Conservation (phyloP, 2,113 vertebrate genomes). For the Lamprologus speciosus region DNA sequence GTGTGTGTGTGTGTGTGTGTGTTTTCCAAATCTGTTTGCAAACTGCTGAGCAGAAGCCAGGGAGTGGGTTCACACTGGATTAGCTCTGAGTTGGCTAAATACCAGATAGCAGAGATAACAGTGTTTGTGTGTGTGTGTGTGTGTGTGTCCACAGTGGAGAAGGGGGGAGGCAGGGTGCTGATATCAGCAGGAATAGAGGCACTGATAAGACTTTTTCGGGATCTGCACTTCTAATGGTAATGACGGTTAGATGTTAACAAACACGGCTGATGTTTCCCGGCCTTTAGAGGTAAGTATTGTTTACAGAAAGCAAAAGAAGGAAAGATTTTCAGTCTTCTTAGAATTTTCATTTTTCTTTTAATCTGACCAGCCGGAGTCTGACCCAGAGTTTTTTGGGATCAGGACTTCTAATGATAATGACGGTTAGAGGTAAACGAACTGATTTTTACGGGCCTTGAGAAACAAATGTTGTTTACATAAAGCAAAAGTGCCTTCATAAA, state of each 20-base stretch:
- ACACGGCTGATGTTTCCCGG: not conserved
- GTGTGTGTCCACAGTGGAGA: not conserved
- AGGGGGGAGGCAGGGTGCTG: constrained; percentile 17
- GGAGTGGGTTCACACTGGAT: constrained; percentile 63
- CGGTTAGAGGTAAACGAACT: constrained; percentile 25
- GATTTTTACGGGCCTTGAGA: constrained; percentile 10
- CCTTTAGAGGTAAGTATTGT: constrained; percentile 16
- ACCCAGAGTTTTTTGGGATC: constrained; percentile 21
- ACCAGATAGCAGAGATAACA: constrained; percentile 61
- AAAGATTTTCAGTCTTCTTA: not conserved
- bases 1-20: constrained; percentile 1
- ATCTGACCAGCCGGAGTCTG: constrained; percentile 22
- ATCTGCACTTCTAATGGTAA: constrained; percentile 33
- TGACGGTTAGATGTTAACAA: constrained; percentile 32
- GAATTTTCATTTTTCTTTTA: not conserved
- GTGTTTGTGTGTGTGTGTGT: constrained; percentile 2
- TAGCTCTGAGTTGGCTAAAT: constrained; percentile 66
- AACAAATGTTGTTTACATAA: not conserved
- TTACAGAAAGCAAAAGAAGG: constrained; percentile 28
- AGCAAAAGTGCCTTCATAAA: not conserved
- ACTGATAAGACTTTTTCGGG: constrained; percentile 51
- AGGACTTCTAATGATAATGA: constrained; percentile 28
- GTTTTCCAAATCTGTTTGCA: constrained; percentile 57
- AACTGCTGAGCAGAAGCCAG: constrained; percentile 62
- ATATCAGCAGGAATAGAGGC: constrained; percentile 56